Evolutionary conservation across 2,888 invertebrate genomes (phyloP).

Genomic region (Lamproptera curius): DNA sequence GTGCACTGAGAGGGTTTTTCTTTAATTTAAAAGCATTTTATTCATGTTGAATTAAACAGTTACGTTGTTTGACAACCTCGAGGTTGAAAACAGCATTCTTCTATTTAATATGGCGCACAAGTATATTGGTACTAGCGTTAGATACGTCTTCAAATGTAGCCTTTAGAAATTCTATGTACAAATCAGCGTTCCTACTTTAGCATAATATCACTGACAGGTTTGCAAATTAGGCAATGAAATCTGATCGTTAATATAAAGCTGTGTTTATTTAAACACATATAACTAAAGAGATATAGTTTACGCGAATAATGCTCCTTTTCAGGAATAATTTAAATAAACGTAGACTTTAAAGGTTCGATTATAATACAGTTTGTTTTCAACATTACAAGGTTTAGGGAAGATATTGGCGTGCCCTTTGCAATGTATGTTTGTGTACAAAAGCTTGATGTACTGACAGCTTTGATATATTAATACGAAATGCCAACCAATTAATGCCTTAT

Average conservation of each 20-base stretch:
- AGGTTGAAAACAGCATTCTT: not conserved
- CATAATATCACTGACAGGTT: conserved; percentile 3
- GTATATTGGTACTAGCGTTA: too few relatives aligned
- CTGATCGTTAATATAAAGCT: not conserved
- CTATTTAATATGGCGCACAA: conserved; percentile 7
- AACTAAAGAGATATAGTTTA: too few relatives aligned
- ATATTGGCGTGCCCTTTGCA: too few relatives aligned
- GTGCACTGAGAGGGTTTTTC: too few relatives aligned
- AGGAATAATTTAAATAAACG: too few relatives aligned
- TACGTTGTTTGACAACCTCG: conserved; percentile 14
- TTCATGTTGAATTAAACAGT: too few relatives aligned
- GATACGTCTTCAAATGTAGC: not conserved
- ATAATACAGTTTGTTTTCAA: too few relatives aligned
- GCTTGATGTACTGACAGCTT: too few relatives aligned
- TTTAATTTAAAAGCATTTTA: too few relatives aligned
- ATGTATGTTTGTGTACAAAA: not conserved
- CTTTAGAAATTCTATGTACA: conserved; percentile 3
- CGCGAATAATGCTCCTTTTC: too few relatives aligned
- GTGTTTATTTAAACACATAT: conserved; percentile 4
- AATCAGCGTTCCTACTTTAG: not conserved
- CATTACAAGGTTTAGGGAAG: too few relatives aligned
- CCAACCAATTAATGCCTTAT: conserved; percentile 4
- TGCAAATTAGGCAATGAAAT: conserved; percentile 4
- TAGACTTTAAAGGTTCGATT: too few relatives aligned
- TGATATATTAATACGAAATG: conserved; percentile 9